Evolutionary conservation across 2,888 invertebrate species (phyloP).

Genomic region (Blastobasis lacticolella): DNA sequence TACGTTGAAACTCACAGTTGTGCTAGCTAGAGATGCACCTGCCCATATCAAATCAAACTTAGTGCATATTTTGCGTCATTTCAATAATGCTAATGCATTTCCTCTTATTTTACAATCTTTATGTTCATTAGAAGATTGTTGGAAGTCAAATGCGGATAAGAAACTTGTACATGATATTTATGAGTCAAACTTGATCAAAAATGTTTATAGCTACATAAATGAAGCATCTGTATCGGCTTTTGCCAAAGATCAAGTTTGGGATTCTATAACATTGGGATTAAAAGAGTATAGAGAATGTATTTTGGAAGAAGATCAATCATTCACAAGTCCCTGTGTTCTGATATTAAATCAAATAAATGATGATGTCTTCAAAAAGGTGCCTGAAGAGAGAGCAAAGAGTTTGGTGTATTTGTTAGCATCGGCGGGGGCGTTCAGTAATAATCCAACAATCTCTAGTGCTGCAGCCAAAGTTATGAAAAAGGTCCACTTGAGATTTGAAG

Average conservation of each 20-base stretch:
- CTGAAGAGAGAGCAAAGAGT: slow-evolving; percentile 52
- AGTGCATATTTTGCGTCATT: slow-evolving; percentile 53
- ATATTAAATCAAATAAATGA: slow-evolving; percentile 74
- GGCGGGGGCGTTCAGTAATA: slow-evolving; percentile 73
- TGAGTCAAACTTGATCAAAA: slow-evolving; percentile 67
- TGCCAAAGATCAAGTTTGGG: slow-evolving; percentile 66
- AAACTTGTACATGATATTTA: slow-evolving; percentile 58
- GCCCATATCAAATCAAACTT: slow-evolving; percentile 61
- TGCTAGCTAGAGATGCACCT: slow-evolving; percentile 53
- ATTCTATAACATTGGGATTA: slow-evolving; percentile 71
- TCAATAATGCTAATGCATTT: slow-evolving; percentile 62
- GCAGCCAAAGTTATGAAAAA: slow-evolving; percentile 79
- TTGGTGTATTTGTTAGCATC: slow-evolving; percentile 70
- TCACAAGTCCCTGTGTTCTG: slow-evolving; percentile 57
- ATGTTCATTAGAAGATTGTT: slow-evolving; percentile 29
- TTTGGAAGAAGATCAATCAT: slow-evolving; percentile 44
- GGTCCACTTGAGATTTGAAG: slow-evolving; percentile 76
- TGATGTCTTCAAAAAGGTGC: slow-evolving; percentile 67
- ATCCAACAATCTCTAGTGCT: slow-evolving; percentile 74
- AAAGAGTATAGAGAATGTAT: slow-evolving; percentile 65
- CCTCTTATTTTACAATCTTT: slow-evolving; percentile 43
- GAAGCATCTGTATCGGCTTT: slow-evolving; percentile 57
- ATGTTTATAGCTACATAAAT: slow-evolving; percentile 73
- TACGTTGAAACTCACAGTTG: slow-evolving; percentile 42
- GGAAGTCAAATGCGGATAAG: slow-evolving; percentile 32